Evolutionary conservation across 1,140 invertebrate genomes (phyloP).

Genomic region (Eulimnadia texana): DNA sequence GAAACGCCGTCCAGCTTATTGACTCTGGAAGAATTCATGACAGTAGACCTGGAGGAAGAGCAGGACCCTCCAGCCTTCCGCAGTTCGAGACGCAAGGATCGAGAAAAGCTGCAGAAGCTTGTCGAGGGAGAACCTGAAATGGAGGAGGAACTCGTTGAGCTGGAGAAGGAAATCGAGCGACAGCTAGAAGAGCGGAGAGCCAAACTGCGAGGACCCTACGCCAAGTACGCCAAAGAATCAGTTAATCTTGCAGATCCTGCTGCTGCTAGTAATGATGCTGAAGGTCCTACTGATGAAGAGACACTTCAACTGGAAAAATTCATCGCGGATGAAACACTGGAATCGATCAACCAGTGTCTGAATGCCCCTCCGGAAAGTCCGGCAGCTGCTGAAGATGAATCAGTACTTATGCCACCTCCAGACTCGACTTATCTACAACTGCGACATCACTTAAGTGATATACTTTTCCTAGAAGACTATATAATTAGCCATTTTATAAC

Average conservation of each 20-base stretch:
- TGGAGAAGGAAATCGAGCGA: constrained; percentile 34
- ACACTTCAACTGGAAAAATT: constrained; percentile 20
- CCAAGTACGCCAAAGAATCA: constrained; percentile 16
- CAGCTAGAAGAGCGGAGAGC: constrained; percentile 44
- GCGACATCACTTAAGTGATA: constrained; percentile 18
- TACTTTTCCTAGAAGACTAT: background rate
- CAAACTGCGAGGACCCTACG: constrained; percentile 20
- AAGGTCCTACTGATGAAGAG: constrained; percentile 2
- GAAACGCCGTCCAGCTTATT: constrained; percentile 80
- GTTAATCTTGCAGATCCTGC: background rate
- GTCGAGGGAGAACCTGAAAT: constrained; percentile 17
- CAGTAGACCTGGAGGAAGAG: constrained; percentile 88
- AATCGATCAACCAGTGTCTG: constrained; percentile 20
- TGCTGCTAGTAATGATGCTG: background rate
- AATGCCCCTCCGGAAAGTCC: background rate
- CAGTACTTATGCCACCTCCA: constrained; percentile 24
- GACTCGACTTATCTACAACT: constrained; percentile 10
- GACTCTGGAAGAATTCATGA: constrained; percentile 94
- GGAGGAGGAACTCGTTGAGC: constrained; percentile 31
- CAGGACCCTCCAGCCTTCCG: constrained; percentile 92
- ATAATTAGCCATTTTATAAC: too few relatives aligned
- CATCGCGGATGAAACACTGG: constrained; percentile 22
- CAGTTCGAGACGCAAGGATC: constrained; percentile 69
- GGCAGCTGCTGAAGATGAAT: constrained; percentile 17
- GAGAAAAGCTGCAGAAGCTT: constrained; percentile 59